A percentile compares a stretch with the other conserved stretches of the same genome.
Conservation (phyloP, 2,797 vertebrate genomes). For the Erpetoichthys calabaricus region DNA sequence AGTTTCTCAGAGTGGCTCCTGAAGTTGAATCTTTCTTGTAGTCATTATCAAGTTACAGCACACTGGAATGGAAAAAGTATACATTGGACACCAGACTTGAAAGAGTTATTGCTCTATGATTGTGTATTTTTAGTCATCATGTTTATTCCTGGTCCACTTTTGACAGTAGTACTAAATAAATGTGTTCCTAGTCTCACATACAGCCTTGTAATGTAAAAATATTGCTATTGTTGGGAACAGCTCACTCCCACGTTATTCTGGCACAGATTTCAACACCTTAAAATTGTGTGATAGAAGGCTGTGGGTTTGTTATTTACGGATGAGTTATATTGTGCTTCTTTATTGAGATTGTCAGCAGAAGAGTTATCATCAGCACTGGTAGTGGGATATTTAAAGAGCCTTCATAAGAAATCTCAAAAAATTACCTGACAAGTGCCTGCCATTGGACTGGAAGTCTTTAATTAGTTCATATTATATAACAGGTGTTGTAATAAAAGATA, state of each 20-base stretch:
- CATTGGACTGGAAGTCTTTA: too few relatives aligned
- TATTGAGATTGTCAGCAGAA: not conserved
- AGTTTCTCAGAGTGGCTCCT: too few relatives aligned
- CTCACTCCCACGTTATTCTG: slow-evolving; percentile 5
- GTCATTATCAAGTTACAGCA: too few relatives aligned
- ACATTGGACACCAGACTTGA: not conserved
- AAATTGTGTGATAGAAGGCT: not conserved
- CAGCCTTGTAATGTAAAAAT: slow-evolving; percentile 2
- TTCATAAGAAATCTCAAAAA: too few relatives aligned
- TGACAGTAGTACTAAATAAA: slow-evolving; percentile 5
- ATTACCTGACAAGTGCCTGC: too few relatives aligned
- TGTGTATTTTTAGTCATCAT: slow-evolving; percentile 5
- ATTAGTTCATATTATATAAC: too few relatives aligned
- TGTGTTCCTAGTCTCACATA: slow-evolving; percentile 2
- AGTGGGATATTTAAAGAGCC: too few relatives aligned
- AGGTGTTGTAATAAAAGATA: too few relatives aligned
- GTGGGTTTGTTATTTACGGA: not conserved
- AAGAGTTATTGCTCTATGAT: slow-evolving; percentile 5
- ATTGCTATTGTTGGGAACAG: slow-evolving; percentile 6
- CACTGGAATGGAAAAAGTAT: too few relatives aligned
- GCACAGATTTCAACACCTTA: slow-evolving; percentile 6
- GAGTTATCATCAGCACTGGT: too few relatives aligned
- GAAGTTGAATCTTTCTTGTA: too few relatives aligned
- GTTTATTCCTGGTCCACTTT: not conserved
- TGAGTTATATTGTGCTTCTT: not conserved